Base-by-base conservation (phyloP, 2,888 invertebrate species). In the Matsumyia berberina region DNA sequence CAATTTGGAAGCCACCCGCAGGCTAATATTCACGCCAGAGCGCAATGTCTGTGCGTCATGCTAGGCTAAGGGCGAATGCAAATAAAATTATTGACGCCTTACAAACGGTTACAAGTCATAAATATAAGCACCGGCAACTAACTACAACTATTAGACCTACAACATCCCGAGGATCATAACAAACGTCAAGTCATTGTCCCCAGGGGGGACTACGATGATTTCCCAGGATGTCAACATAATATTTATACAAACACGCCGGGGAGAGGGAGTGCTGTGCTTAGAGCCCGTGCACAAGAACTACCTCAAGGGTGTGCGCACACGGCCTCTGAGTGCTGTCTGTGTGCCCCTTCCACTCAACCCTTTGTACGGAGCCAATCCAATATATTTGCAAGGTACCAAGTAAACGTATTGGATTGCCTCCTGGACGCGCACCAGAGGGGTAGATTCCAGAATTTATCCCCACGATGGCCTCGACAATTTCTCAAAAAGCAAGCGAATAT, bases 161-260 rank as follows among this genome's bases (percentile, higher is more conserved):
- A 44, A 62, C 79, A 76, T 37, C 57, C 46, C 39, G 39, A 24
- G 57, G 69, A 81, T 81, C 70, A 70, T 58, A 70, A 64, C 39
- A 58, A 67, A 46, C 12, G 49, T 42, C 49, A 64, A 81, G 69
- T 33, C 70, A 72, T 51, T 58, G 57, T 44, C 70, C 70, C 70
- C 29, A 24, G 11, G 86, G 39, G 86, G 82, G 76, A 74, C 76
- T 77, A 78, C 80, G 79, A 87, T 88, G 88, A 88, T 88, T 88
- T 88, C 88, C 88, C 88, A 86, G 81, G 88, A 87, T 87, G 86
- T 87, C 87, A 87, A 81, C 86, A 69, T 86, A 86, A 87, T 77
- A 77, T 58, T 24, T 29, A 58, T 57, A 49, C 44, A 55, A 51
- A 15, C 53, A 19, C 15, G 49, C 33, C n/a, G 0, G 33, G 44